These are phyloP conservation scores for Latrodectus elegans DNA, from an alignment of 2,888 invertebrate genomes.

Conservation along the genomic window DNA sequence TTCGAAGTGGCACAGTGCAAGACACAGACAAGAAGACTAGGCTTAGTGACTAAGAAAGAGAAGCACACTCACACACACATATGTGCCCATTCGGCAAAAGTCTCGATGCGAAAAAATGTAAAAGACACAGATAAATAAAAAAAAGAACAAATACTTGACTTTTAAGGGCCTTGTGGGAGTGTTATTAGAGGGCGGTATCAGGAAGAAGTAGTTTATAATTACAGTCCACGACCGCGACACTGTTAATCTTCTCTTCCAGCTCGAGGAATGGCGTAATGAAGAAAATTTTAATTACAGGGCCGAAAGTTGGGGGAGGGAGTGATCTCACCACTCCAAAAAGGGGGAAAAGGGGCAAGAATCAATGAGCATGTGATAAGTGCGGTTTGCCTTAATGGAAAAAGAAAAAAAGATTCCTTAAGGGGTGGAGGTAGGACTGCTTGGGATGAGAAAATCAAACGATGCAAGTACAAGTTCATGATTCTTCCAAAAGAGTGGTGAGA, in stretches of 20 bases:
- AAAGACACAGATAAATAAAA: neutral
- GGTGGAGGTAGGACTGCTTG: neutral
- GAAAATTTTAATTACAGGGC: slow-evolving; percentile 56
- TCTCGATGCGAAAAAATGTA: no score
- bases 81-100: no score
- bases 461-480: slow-evolving; percentile 29
- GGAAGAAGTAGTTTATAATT: slow-evolving; percentile 46
- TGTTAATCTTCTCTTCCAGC: slow-evolving; percentile 36
- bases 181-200: slow-evolving; percentile 28
- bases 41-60: no score
- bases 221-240: slow-evolving; percentile 34
- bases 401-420: neutral
- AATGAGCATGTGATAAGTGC: slow-evolving; percentile 60
- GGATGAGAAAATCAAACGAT: slow-evolving; percentile 19
- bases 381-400: slow-evolving; percentile 47
- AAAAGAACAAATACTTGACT: slow-evolving; percentile 18
- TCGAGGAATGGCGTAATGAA: slow-evolving; percentile 39
- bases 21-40: no score
- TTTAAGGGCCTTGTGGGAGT: slow-evolving; percentile 21
- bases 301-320: slow-evolving; percentile 27
- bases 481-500: slow-evolving; percentile 19
- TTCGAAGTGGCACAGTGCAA: no score
- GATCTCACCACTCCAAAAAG: neutral
- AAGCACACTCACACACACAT: no score
- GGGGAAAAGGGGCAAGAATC: slow-evolving; percentile 19